phyloP scores from a whole-genome alignment of 2,888 invertebrate genomes.

The Phoenoteleia sp. region DNA sequence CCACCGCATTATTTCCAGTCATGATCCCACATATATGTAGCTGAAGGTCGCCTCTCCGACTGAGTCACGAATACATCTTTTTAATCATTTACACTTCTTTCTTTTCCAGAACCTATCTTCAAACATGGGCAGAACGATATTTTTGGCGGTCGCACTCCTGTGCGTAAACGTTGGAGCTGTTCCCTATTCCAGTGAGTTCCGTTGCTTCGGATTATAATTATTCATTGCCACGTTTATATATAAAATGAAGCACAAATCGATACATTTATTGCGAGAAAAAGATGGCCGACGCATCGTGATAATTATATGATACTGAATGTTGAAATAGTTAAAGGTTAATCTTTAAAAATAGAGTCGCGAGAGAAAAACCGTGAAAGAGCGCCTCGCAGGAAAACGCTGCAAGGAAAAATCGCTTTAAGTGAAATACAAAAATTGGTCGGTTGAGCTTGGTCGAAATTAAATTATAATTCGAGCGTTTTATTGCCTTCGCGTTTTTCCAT shows the following conservation, averaged over 20 bases:
- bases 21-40: neutral
- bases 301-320: constrained; percentile 33
- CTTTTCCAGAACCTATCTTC: constrained; percentile 39
- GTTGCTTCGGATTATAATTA: constrained; percentile 2
- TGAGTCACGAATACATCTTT: constrained; percentile 20
- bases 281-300: neutral
- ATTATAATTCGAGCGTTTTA: no score
- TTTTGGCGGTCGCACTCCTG: constrained; percentile 47
- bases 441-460: no score
- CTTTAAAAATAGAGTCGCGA: constrained; percentile 29
- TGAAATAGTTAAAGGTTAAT: constrained; percentile 55
- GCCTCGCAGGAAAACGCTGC: neutral
- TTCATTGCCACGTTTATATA: constrained; percentile 31
- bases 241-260: constrained; percentile 30
- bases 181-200: constrained; percentile 51
- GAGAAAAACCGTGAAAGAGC: constrained; percentile 11
- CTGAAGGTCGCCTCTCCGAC: constrained; percentile 16
- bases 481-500: no score
- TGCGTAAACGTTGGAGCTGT: constrained; percentile 40
- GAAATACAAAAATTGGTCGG: neutral
- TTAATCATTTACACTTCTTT: constrained; percentile 25
- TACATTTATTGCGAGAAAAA: constrained; percentile 6
- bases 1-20: constrained; percentile 18
- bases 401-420: neutral
- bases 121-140: constrained; percentile 31